phyloP scores from a whole-genome alignment of 2,797 vertebrate genomes.

The Pangasius mekongensis region DNA sequence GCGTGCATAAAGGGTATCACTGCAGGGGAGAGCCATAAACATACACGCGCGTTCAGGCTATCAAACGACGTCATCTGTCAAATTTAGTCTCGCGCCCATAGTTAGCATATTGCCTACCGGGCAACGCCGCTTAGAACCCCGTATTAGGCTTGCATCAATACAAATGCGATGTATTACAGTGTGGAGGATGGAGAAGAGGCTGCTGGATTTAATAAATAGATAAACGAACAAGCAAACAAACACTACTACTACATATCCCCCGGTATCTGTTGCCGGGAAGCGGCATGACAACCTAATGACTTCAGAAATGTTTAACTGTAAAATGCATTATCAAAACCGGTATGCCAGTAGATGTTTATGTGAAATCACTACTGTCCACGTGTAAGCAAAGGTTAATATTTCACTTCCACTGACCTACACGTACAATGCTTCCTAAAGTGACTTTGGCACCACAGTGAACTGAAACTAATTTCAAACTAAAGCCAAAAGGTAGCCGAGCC shows the following conservation, averaged over 20 bases:
- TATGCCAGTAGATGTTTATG: background rate
- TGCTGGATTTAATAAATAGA: background rate
- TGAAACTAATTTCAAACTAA: background rate
- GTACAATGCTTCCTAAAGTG: background rate
- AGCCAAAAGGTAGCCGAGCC: background rate
- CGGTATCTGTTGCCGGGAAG: background rate
- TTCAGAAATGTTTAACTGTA: background rate
- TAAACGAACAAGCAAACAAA: background rate
- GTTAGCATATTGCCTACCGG: conserved; percentile 18
- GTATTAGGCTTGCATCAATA: background rate
- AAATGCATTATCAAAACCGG: background rate
- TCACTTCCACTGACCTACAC: background rate
- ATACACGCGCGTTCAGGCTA: conserved; percentile 37
- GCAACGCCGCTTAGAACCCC: background rate
- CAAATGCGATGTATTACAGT: background rate
- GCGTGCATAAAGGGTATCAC: conserved; percentile 23
- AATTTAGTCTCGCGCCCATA: conserved; percentile 20
- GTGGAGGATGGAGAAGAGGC: background rate
- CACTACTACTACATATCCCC: background rate
- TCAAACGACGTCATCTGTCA: conserved; percentile 40
- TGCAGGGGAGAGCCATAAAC: conserved; percentile 33
- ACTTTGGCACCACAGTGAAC: background rate
- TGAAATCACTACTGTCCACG: background rate
- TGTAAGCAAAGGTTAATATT: conserved; percentile 3
- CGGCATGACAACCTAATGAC: background rate